Evolutionary conservation across 2,888 invertebrate species (phyloP).

Genomic region (Escarpia spicata): DNA sequence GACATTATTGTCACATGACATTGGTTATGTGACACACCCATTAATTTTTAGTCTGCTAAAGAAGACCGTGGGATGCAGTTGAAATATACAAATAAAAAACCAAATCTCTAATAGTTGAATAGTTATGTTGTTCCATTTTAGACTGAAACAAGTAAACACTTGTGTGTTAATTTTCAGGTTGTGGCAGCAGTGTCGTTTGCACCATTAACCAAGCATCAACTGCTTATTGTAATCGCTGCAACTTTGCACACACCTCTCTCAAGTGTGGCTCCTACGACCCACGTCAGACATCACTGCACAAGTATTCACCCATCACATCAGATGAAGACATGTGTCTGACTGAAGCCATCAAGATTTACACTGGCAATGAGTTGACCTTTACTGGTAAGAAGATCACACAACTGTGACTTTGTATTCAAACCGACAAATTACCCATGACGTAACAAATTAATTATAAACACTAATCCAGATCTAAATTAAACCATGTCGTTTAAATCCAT

Average conservation of each 20-base stretch:
- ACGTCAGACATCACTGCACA: not conserved
- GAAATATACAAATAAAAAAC: too few species aligned
- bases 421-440: too few species aligned
- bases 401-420: not conserved
- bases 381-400: slow-evolving; percentile 37
- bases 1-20: too few species aligned
- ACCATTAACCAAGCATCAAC: slow-evolving; percentile 43
- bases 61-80: too few species aligned
- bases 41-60: too few species aligned
- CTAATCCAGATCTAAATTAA: too few species aligned
- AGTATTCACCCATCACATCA: not conserved
- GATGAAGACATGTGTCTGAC: slow-evolving; percentile 45
- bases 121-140: not conserved
- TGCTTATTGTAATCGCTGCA: slow-evolving; percentile 60
- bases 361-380: slow-evolving; percentile 39
- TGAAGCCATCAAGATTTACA: slow-evolving; percentile 41
- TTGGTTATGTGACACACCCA: too few species aligned
- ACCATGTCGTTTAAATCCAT: too few species aligned
- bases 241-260: slow-evolving; percentile 52
- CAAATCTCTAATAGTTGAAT: not conserved
- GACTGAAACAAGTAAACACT: not conserved
- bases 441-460: too few species aligned
- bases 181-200: slow-evolving; percentile 61
- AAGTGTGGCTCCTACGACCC: slow-evolving; percentile 49
- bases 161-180: slow-evolving; percentile 48